Base-by-base conservation (phyloP, 1,140 invertebrate species). In the Conus betulinus region DNA sequence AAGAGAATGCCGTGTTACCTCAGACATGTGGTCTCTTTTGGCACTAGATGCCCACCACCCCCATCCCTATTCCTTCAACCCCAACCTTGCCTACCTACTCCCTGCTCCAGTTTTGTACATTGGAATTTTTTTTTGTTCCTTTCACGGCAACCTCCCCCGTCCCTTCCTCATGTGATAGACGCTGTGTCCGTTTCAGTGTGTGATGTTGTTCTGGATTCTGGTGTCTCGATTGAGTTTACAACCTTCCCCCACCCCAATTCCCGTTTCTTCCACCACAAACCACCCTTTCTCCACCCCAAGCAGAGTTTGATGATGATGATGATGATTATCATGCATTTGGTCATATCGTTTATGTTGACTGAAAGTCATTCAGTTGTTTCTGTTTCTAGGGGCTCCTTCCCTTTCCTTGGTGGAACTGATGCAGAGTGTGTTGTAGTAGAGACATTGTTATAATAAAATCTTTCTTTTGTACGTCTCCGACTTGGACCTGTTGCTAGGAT, bases 391-490 rank as follows among this genome's bases (percentile, higher is more conserved):
- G 67, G 20, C 17, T 71, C 67, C 67, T 71, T 71, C 85, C 74
- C 25, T 87, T 78, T 87, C 85, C 71, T 63, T 81, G 71, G 85
- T 87, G 53, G 52, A 87, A 87, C 71, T 87, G 85, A 87, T 87
- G 85, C 85, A 87, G 85, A 87, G 85, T 78, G 85, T 87, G 85
- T 78, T 79, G 85, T 87, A 87, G 85, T 87, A 87, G 85, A 87
- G 74, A 53, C 85, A 87, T 87, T 87, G 85, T 87, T 87, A 87
- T 87, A 87, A 87, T 87, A 87, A n/a, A 87, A 87, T 87, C 85
- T 87, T 87, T 87, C 85, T 87, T 87, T 87, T 87, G 85, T 87
- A 87, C 52, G 15, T 57, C 57, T 60, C 57, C 0, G 57, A 60
- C 57, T 60, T 60, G 57, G 8, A 15, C 57, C 8, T 60, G 57